Base-by-base conservation (phyloP, 2,888 invertebrate genomes). In the Phengaris alcon region DNA sequence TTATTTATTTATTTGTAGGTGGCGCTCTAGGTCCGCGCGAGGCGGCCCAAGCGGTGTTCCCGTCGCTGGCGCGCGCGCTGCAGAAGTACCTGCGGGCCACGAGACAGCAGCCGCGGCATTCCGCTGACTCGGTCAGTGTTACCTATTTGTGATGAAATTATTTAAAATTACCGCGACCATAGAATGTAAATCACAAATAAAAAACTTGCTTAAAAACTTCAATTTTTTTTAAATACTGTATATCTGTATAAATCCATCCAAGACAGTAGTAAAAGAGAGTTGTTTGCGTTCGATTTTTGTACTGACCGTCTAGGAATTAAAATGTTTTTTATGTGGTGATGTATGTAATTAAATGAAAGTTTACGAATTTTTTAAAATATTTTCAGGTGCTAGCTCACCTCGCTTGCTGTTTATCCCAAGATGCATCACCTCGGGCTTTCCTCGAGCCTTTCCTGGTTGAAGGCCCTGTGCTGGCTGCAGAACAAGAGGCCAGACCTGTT, bases 41-140 rank as follows among this genome's bases (percentile, higher is more conserved):
- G 91, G 99, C 99, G 5, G 99, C 99, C 0, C 98, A 98, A 87
- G 98, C 99, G 0, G 98, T 99, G 76, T 99, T 99, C 86, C 99
- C 99, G 2, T 98, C 98, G 8, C 96, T 99, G 94, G 98, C 99
- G 0, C 95, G 99, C 76, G 97, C 99, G 2, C 93, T 99, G 79
- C 99, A 99, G 92, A 99, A 99, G 90, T 99, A 97, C 90, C 94
- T 99, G 77, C 95, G 99, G 10, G 97, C 99, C 3, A 99, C 99
- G 0, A 93, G 99, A 0, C 99, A 99, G 86, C 99, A 99, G 87
- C 99, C 99, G 0, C 94, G 98, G 75, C 99, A 99, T 89, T 97
- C 98, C 0, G 98, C 99, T 74, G 99, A 99, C 85, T 96, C 97
- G 44, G 99, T 93, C 68, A 84, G 84, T 82, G 3, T 4, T 35